Evolutionary conservation across 2,888 invertebrate species (phyloP).

Genomic region (Erynnis tages): DNA sequence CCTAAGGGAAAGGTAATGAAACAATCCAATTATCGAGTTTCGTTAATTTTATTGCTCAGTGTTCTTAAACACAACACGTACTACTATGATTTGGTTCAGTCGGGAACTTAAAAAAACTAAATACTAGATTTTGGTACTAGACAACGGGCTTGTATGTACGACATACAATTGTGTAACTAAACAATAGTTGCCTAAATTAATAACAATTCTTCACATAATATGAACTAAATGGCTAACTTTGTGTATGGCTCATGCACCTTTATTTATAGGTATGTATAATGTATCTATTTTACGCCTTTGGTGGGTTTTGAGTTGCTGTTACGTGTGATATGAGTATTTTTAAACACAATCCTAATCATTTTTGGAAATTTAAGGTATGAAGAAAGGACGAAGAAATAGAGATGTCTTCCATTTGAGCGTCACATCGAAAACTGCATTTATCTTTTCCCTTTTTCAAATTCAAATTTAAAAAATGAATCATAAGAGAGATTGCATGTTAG

Average conservation of each 20-base stretch:
- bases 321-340: not conserved
- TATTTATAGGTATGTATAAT: constrained; percentile 40
- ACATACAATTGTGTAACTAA: constrained; percentile 36
- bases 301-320: constrained; percentile 1
- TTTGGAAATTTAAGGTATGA: no score
- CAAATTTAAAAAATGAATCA: no score
- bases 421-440: no score
- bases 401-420: no score
- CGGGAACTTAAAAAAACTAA: constrained; percentile 78
- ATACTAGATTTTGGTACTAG: constrained; percentile 73
- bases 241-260: constrained; percentile 61
- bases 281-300: constrained; percentile 30
- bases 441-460: no score
- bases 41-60: constrained; percentile 66
- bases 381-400: no score
- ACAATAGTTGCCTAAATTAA: constrained; percentile 17
- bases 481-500: no score
- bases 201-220: constrained; percentile 27
- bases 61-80: constrained; percentile 67
- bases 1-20: constrained; percentile 29
- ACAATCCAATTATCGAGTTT: constrained; percentile 47
- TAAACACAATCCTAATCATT: not conserved
- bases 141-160: constrained; percentile 53
- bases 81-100: constrained; percentile 80
- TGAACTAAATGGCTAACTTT: constrained; percentile 57